Percentiles rank a stretch among this genome's conserved stretches.
phyloP scores from a whole-genome alignment of 1,140 invertebrate species.

The Heliconius melpomene region DNA sequence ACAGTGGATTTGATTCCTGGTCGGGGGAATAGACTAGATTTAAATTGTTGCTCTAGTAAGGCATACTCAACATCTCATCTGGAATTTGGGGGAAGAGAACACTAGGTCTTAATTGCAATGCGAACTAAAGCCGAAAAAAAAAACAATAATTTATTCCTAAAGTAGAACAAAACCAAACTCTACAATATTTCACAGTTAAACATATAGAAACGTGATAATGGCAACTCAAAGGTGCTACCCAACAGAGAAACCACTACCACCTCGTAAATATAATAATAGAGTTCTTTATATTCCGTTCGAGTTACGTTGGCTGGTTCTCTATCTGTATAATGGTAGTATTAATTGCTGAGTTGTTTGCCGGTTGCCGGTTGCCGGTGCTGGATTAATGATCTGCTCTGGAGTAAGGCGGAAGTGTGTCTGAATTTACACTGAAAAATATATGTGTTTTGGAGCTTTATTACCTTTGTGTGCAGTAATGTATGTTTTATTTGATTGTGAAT shows the following conservation, averaged over 20 bases:
- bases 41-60: no score
- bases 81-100: no score
- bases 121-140: no score
- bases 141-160: no score
- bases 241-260: background rate
- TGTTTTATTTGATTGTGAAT: background rate
- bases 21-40: no score
- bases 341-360: conserved; percentile 58
- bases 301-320: conserved; percentile 19
- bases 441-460: background rate
- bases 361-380: conserved; percentile 43
- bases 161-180: no score
- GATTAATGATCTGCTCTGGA: conserved; percentile 31
- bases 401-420: conserved; percentile 4
- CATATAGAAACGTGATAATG: background rate
- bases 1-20: no score
- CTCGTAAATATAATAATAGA: conserved; percentile 16
- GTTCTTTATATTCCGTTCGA: conserved; percentile 6
- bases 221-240: background rate
- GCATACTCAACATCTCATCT: no score
- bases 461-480: background rate
- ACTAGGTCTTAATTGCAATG: no score
- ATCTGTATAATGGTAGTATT: conserved; percentile 66
- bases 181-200: background rate
- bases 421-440: conserved; percentile 22